These are phyloP conservation scores for Dipodomys stephensi DNA, from an alignment of 2,113 vertebrate species.

Conservation along the genomic window DNA sequence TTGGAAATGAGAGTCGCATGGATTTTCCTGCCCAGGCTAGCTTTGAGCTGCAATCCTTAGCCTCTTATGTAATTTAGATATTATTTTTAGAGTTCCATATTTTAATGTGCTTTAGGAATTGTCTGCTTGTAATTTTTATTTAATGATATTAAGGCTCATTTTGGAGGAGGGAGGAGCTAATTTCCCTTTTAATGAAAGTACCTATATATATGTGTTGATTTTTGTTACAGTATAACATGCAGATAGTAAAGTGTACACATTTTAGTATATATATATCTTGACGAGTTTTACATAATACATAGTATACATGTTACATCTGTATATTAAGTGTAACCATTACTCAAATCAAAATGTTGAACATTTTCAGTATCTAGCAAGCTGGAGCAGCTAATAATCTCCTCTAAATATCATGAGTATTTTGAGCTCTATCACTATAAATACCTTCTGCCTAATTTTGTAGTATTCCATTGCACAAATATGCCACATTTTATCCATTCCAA, in stretches of 20 bases:
- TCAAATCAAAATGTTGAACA: constrained; percentile 2
- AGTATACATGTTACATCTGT: background rate
- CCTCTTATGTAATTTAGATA: too few species aligned
- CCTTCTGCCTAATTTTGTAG: background rate
- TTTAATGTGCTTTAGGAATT: background rate
- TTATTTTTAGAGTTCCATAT: background rate
- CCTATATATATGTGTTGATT: background rate
- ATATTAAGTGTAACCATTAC: background rate
- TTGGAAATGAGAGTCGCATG: too few species aligned
- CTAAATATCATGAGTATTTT: constrained; percentile 2
- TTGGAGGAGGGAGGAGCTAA: background rate
- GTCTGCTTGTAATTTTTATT: too few species aligned
- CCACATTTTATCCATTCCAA: background rate
- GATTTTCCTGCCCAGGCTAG: too few species aligned
- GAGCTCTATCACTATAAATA: background rate
- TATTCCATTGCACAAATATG: background rate
- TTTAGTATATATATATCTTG: background rate
- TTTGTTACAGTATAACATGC: background rate
- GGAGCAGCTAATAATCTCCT: background rate
- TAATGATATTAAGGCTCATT: background rate
- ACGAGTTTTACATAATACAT: background rate
- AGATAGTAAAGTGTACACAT: background rate
- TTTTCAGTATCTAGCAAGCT: constrained; percentile 31
- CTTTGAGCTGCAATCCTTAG: too few species aligned
- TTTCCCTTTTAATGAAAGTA: background rate